Conservation (phyloP, 2,113 vertebrate species). For the Hydrolagus affinis region DNA sequence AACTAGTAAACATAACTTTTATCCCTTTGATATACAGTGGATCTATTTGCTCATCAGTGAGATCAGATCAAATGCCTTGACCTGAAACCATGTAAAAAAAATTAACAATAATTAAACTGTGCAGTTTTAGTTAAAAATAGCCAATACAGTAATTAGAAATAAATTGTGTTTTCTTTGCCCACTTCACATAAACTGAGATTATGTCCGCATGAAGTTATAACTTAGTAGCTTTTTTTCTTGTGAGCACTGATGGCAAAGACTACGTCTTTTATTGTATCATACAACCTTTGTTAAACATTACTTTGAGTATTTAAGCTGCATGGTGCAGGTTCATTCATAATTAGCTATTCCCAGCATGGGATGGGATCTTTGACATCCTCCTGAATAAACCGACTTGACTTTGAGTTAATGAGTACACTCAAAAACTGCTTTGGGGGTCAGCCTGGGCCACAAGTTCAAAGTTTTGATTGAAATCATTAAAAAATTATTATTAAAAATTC, state of each 20-base stretch:
- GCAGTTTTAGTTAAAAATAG: background rate
- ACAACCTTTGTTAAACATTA: background rate
- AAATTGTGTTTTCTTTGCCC: background rate
- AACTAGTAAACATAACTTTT: background rate
- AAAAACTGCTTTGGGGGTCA: too few species aligned
- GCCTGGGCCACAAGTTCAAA: too few species aligned
- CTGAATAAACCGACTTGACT: too few species aligned
- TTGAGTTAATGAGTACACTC: too few species aligned
- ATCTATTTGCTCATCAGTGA: background rate
- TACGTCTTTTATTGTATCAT: background rate
- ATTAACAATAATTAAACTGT: background rate
- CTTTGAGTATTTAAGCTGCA: background rate
- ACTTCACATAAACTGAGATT: background rate
- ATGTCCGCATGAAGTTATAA: background rate
- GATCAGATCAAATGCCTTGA: background rate
- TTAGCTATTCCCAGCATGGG: background rate
- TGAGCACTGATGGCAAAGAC: background rate
- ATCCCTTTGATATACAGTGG: background rate
- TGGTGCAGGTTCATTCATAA: background rate
- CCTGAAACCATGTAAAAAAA: background rate
- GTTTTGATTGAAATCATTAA: too few species aligned
- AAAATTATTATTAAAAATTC: too few species aligned
- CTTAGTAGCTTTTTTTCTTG: background rate
- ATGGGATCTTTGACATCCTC: background rate
- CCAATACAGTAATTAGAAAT: background rate